Evolutionary conservation across 2,888 invertebrate genomes (phyloP), one percentile per base, ranked within the genome.

Genomic region (Drosophila nigritarsus): DNA sequence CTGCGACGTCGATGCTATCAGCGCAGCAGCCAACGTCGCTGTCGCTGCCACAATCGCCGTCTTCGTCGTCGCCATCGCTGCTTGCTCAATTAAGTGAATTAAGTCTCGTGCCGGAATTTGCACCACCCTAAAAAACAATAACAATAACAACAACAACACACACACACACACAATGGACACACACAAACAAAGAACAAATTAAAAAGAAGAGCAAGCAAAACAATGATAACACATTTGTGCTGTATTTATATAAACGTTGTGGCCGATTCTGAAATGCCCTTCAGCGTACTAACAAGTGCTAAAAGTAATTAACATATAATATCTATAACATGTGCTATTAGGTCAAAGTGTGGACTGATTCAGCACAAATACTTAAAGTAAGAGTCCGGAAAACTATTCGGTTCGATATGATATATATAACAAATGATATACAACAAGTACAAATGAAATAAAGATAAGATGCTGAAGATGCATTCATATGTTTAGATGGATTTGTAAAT

Each of bases 101-200:
- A 90, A 90, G 89, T 88, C 89, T 87, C 90, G 90, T 87, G 90
- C 90, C 86, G 86, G 86, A 90, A 87, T 87, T 90, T 79, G 86
- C 88, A 75, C 81, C 87, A 87, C 89, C 89, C 83, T 61, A 78
- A 80, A 73, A 65, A 81, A 81, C 74, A 71, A 80, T 59, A 75
- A 81, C 74, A 78, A 81, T 53, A 75, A 78, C 74, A 74, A 70
- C 45, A 42, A 38, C 49, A 48, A 30, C 54, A 56, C 38, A 48
- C 50, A 50, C 29, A 58, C 55, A 32, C 38, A 53, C 51, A 51
- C 34, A 40, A 9, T 20, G 13, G 20, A 53, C 54, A 48, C 32
- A 61, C 55, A 32, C 38, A 53, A 38, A 72, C 70, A 50, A 72
- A 77, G 73, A 84, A 87, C 82, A 82, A 82, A 89, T 87, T 87